These are phyloP conservation scores for Anguilla rostrata DNA, from an alignment of 2,113 vertebrate genomes.

Conservation along the genomic window DNA sequence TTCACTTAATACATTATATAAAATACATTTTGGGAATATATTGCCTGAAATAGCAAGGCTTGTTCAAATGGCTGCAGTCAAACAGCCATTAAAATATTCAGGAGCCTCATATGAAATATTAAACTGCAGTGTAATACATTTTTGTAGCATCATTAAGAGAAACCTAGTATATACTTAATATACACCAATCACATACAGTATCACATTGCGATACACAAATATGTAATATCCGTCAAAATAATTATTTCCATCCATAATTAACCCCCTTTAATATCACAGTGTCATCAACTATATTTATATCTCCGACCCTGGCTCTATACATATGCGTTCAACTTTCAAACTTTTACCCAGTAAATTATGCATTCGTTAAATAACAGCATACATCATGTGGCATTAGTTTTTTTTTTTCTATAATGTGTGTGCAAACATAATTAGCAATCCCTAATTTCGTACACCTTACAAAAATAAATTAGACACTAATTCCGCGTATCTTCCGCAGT, in stretches of 20 bases:
- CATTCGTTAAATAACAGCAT: not conserved
- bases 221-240: not conserved
- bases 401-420: not conserved
- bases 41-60: not conserved
- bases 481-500: not conserved
- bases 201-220: not conserved
- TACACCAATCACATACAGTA: not conserved
- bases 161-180: not conserved
- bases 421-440: not conserved
- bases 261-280: not conserved
- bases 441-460: slow-evolving; percentile 2
- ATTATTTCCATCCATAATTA: not conserved
- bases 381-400: not conserved
- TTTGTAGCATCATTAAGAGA: not conserved
- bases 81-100: slow-evolving; percentile 18
- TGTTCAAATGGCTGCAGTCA: not conserved
- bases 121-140: slow-evolving; percentile 22
- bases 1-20: not conserved
- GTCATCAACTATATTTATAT: not conserved
- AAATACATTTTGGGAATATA: not conserved
- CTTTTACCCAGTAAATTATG: not conserved
- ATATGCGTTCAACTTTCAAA: not conserved
- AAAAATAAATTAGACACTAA: not conserved
- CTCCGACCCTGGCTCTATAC: not conserved
- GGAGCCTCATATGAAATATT: slow-evolving; percentile 27